Percentiles rank a stretch among this genome's conserved stretches.
These are phyloP conservation scores for Sebastes itinus DNA, from an alignment of 2,797 vertebrate species.

Conservation along the genomic window DNA sequence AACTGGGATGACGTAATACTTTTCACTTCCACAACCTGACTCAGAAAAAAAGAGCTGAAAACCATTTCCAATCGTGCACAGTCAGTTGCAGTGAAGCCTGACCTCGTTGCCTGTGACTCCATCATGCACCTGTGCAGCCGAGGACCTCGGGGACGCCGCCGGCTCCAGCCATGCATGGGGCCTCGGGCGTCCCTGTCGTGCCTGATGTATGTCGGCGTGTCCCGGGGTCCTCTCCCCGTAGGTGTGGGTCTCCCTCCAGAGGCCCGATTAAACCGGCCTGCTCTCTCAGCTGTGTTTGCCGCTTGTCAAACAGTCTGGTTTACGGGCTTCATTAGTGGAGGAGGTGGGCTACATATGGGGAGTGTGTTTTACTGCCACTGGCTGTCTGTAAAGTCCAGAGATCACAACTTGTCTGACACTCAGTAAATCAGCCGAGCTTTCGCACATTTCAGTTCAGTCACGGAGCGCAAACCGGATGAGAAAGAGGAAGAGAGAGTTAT, in stretches of 20 bases:
- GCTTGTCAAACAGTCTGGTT: conserved; percentile 79
- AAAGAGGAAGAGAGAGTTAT: background rate
- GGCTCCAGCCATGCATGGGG: conserved; percentile 47
- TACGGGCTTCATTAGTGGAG: conserved; percentile 80
- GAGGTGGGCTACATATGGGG: conserved; percentile 78
- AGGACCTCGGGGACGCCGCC: conserved; percentile 52
- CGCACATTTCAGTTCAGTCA: conserved; percentile 32
- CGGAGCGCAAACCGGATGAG: conserved; percentile 28
- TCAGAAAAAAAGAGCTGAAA: conserved; percentile 12
- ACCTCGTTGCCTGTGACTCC: conserved; percentile 64
- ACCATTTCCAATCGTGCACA: conserved; percentile 39
- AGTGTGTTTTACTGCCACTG: conserved; percentile 86
- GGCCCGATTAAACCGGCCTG: conserved; percentile 78
- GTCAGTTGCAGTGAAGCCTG: conserved; percentile 34
- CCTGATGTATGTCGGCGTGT: conserved; percentile 74
- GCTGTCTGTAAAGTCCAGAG: conserved; percentile 82
- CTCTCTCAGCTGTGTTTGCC: conserved; percentile 81
- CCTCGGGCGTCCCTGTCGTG: conserved; percentile 70
- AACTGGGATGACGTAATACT: conserved; percentile 44
- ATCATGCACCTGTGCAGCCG: conserved; percentile 74
- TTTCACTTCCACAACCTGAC: conserved; percentile 44
- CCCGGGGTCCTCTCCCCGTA: conserved; percentile 63
- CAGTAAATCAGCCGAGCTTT: conserved; percentile 73
- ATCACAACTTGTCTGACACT: conserved; percentile 75
- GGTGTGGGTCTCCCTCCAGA: conserved; percentile 69